Evolutionary conservation across 2,113 vertebrate species (phyloP).

Genomic region (Eulacestoma nigropectus): DNA sequence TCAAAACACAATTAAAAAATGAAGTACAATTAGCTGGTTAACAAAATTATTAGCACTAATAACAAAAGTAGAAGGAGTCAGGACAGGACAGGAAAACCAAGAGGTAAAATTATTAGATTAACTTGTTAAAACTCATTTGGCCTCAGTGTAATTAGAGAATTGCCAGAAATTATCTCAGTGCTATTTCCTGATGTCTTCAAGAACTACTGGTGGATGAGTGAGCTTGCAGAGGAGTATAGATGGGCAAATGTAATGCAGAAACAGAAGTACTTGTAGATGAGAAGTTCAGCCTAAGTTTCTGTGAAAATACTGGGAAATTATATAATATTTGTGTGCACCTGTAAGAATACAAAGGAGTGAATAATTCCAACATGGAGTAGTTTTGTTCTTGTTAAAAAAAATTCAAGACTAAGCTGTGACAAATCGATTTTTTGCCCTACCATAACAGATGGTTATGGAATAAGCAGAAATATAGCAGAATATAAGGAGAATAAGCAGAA

Average conservation of each 20-base stretch:
- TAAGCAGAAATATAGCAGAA: background rate
- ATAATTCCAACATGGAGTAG: background rate
- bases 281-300: background rate
- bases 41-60: background rate
- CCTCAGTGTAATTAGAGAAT: background rate
- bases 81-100: background rate
- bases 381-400: background rate
- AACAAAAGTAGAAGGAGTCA: background rate
- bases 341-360: background rate
- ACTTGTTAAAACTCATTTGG: background rate
- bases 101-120: background rate
- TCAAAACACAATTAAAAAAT: background rate
- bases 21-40: background rate
- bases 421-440: background rate
- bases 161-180: background rate
- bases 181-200: background rate
- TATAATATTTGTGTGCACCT: background rate
- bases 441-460: background rate
- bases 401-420: background rate
- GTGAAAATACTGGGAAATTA: background rate
- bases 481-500: background rate
- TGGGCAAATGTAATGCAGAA: background rate
- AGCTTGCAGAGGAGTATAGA: background rate
- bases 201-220: background rate
- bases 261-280: background rate